phyloP scores from a whole-genome alignment of 2,888 invertebrate species.

The Melieria crassipennis region DNA sequence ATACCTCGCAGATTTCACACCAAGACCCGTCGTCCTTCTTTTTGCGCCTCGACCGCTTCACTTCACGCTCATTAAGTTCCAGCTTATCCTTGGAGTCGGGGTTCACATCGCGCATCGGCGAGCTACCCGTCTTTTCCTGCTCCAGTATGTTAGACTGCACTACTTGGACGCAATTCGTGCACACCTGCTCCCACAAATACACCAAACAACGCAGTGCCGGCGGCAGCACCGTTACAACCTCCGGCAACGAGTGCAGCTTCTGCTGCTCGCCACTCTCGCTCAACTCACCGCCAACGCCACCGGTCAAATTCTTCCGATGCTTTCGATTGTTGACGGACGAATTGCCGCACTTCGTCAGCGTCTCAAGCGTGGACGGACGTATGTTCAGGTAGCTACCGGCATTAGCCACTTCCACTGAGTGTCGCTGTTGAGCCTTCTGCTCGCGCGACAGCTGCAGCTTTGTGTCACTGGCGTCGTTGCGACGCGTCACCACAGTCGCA shows the following conservation, averaged over 20 bases:
- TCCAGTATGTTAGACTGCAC: slow-evolving; percentile 65
- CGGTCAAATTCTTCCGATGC: slow-evolving; percentile 63
- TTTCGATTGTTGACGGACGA: slow-evolving; percentile 82
- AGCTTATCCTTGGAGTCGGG: slow-evolving; percentile 48
- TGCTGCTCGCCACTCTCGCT: slow-evolving; percentile 51
- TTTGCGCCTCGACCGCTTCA: slow-evolving; percentile 59
- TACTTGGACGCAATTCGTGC: slow-evolving; percentile 73
- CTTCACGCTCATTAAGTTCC: slow-evolving; percentile 55
- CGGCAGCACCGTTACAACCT: slow-evolving; percentile 78
- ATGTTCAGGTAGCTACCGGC: slow-evolving; percentile 80
- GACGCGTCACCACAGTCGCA: slow-evolving; percentile 77
- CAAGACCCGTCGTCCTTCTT: slow-evolving; percentile 65
- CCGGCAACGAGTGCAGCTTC: slow-evolving; percentile 64
- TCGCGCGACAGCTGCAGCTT: slow-evolving; percentile 65
- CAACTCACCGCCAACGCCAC: slow-evolving; percentile 38
- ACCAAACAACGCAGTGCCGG: slow-evolving; percentile 89
- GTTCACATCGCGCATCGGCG: slow-evolving; percentile 47
- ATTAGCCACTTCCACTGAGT: slow-evolving; percentile 86
- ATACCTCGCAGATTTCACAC: slow-evolving; percentile 90
- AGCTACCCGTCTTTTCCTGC: slow-evolving; percentile 53
- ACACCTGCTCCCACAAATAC: slow-evolving; percentile 89
- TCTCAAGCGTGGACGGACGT: slow-evolving; percentile 81
- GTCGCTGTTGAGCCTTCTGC: slow-evolving; percentile 78
- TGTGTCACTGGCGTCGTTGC: slow-evolving; percentile 61
- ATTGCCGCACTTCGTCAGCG: slow-evolving; percentile 79